These are phyloP conservation scores for Antheraea mylitta DNA, from an alignment of 1,140 invertebrate genomes.

Conservation along the genomic window DNA sequence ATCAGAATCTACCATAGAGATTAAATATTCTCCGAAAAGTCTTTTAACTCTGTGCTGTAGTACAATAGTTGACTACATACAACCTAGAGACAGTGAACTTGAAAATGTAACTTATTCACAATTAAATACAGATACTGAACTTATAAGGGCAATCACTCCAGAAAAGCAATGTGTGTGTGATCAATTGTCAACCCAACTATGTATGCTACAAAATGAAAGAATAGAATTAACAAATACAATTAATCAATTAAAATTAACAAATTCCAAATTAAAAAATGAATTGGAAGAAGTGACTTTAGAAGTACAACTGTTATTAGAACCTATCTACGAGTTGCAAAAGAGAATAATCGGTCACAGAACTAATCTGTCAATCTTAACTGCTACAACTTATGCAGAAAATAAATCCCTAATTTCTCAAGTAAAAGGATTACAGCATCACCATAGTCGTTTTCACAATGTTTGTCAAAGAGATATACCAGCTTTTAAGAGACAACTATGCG, in stretches of 20 bases:
- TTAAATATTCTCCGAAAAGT: constrained; percentile 45
- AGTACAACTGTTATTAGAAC: constrained; percentile 50
- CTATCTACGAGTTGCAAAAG: constrained; percentile 58
- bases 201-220: constrained; percentile 39
- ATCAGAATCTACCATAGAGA: background rate
- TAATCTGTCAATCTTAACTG: constrained; percentile 69
- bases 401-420: constrained; percentile 61
- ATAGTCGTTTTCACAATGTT: constrained; percentile 55
- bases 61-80: constrained; percentile 48
- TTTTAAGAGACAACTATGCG: constrained; percentile 55
- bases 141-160: constrained; percentile 21
- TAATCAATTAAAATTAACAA: constrained; percentile 36
- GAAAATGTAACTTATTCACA: constrained; percentile 20
- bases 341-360: constrained; percentile 62
- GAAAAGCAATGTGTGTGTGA: constrained; percentile 35
- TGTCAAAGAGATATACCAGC: constrained; percentile 66
- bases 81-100: constrained; percentile 29
- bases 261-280: constrained; percentile 42
- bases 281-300: constrained; percentile 48
- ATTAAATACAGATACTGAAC: constrained; percentile 25
- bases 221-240: constrained; percentile 29
- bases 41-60: constrained; percentile 61
- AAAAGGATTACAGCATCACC: constrained; percentile 59
- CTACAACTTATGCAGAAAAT: constrained; percentile 70
- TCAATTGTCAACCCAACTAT: constrained; percentile 36